Evolutionary conservation across 1,140 invertebrate species (phyloP).

Genomic region (Apis mellifera): Amel_HAv3.1 CM009933.2:10660501-10661000

Average conservation of each 20-base stretch:
- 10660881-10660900: slow-evolving; percentile 83
- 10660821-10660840: slow-evolving; percentile 87
- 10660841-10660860: slow-evolving; percentile 85
- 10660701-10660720: slow-evolving; percentile 91
- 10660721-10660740: slow-evolving; percentile 92
- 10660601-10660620: slow-evolving; percentile 90
- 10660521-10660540: slow-evolving; percentile 93
- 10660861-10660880: slow-evolving; percentile 88
- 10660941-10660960: slow-evolving; percentile 21
- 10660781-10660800: slow-evolving; percentile 88
- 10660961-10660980: slow-evolving; percentile 3
- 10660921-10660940: slow-evolving; percentile 64
- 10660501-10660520: slow-evolving; percentile 96
- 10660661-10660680: slow-evolving; percentile 94
- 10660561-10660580: slow-evolving; percentile 89
- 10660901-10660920: slow-evolving; percentile 78
- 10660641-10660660: slow-evolving; percentile 92
- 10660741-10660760: slow-evolving; percentile 84
- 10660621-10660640: slow-evolving; percentile 89
- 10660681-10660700: slow-evolving; percentile 92
- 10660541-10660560: slow-evolving; percentile 89
- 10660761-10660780: slow-evolving; percentile 85
- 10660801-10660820: slow-evolving; percentile 89
- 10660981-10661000: no score
- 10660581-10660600: slow-evolving; percentile 93